Evolutionary conservation across 2,888 invertebrate genomes (phyloP).

Genomic region (Cephus pulcher): DNA sequence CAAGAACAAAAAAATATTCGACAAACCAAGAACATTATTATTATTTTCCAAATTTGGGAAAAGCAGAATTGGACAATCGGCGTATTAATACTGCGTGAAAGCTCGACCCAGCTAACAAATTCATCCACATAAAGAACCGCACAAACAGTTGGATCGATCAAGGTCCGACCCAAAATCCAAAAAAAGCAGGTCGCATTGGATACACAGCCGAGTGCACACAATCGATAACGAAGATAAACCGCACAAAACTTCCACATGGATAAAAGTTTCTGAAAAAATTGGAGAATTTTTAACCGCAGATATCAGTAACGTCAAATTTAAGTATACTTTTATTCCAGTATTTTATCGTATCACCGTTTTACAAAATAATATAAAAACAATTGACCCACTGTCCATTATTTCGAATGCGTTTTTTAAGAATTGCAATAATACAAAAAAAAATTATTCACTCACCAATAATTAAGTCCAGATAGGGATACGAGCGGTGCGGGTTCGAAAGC

Average conservation of each 20-base stretch:
- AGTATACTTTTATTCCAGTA: background rate
- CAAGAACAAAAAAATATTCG: background rate
- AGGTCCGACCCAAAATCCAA: conserved; percentile 2
- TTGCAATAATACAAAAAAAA: background rate
- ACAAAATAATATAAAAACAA: background rate
- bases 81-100: background rate
- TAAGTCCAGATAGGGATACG: conserved; percentile 62
- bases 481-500: conserved; percentile 60
- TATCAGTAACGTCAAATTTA: background rate
- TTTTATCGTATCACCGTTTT: background rate
- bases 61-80: background rate
- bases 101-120: background rate
- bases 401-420: background rate
- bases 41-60: background rate
- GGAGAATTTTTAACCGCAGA: background rate
- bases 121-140: background rate
- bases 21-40: background rate
- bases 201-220: conserved; percentile 2
- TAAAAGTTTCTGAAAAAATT: background rate
- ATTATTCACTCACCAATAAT: conserved; percentile 63
- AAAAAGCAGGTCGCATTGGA: conserved; percentile 6
- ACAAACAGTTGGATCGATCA: background rate
- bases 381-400: background rate
- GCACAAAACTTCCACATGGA: background rate
- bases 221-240: background rate